phyloP scores from a whole-genome alignment of 2,888 invertebrate species.

The Plebejus melissa region DNA sequence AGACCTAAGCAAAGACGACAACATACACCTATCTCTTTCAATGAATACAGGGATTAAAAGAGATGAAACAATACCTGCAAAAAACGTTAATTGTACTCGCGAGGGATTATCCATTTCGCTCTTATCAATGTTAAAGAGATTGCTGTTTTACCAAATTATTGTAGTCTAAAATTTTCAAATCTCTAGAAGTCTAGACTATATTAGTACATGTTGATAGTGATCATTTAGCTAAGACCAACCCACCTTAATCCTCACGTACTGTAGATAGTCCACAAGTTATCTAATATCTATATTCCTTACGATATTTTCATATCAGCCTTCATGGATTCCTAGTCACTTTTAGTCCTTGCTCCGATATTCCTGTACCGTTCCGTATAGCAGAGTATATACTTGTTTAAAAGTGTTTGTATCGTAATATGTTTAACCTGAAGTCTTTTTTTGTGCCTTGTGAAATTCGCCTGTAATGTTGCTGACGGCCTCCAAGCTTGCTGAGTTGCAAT shows the following conservation, averaged over 20 bases:
- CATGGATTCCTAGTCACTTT: conserved; percentile 42
- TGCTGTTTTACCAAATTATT: not conserved
- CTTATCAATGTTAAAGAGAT: not conserved
- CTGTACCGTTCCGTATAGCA: conserved; percentile 40
- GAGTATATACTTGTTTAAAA: conserved; percentile 42
- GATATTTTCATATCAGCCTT: conserved; percentile 41
- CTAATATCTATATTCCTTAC: conserved; percentile 37
- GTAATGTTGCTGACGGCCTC: conserved; percentile 48
- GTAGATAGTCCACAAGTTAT: conserved; percentile 34
- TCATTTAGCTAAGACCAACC: conserved; percentile 35
- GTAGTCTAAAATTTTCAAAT: not conserved
- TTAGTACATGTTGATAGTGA: conserved; percentile 14
- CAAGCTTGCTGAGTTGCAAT: conserved; percentile 39
- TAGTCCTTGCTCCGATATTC: conserved; percentile 41
- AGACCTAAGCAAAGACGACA: not conserved
- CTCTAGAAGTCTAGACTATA: not conserved
- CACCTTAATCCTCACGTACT: conserved; percentile 31
- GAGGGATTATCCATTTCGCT: not conserved
- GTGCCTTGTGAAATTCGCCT: conserved; percentile 65
- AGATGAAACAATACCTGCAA: not conserved
- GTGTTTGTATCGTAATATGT: conserved; percentile 40
- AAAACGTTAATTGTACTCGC: not conserved
- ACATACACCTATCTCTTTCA: not conserved
- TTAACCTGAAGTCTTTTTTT: conserved; percentile 57
- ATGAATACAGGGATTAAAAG: not conserved